Percentiles rank a stretch among this genome's conserved stretches.
Conservation (phyloP, 2,797 vertebrate species). For the Morelia viridis region DNA sequence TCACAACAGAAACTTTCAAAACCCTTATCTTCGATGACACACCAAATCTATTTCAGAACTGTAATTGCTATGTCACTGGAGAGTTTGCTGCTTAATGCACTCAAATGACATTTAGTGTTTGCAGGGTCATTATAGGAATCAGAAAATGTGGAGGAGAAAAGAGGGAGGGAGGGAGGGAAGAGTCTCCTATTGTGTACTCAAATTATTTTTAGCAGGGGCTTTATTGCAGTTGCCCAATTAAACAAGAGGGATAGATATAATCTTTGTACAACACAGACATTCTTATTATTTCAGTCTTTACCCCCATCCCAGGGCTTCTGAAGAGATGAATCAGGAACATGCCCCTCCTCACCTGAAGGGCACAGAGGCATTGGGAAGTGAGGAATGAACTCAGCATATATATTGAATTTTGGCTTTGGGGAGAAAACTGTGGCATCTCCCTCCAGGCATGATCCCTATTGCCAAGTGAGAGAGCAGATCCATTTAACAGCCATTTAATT, state of each 20-base stretch:
- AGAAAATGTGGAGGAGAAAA: slow-evolving; percentile 48
- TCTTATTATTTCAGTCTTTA: neutral
- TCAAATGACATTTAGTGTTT: slow-evolving; percentile 83
- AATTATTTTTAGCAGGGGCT: slow-evolving; percentile 55
- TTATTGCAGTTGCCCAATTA: slow-evolving; percentile 16
- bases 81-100: slow-evolving; percentile 83
- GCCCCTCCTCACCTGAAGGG: neutral
- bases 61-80: slow-evolving; percentile 90
- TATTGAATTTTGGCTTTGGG: neutral
- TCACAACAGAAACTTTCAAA: slow-evolving; percentile 90
- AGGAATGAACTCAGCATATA: neutral
- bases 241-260: slow-evolving; percentile 35
- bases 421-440: neutral
- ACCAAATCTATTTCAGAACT: slow-evolving; percentile 92
- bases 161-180: slow-evolving; percentile 33
- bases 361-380: neutral
- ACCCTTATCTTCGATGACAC: slow-evolving; percentile 87
- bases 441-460: neutral
- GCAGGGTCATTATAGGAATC: slow-evolving; percentile 77
- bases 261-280: accelerated
- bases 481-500: neutral
- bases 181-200: slow-evolving; percentile 49
- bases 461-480: neutral
- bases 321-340: slow-evolving; percentile 5
- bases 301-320: neutral